These are phyloP conservation scores for Amphipoea oculea DNA, from an alignment of 2,888 invertebrate species.

Conservation along the genomic window DNA sequence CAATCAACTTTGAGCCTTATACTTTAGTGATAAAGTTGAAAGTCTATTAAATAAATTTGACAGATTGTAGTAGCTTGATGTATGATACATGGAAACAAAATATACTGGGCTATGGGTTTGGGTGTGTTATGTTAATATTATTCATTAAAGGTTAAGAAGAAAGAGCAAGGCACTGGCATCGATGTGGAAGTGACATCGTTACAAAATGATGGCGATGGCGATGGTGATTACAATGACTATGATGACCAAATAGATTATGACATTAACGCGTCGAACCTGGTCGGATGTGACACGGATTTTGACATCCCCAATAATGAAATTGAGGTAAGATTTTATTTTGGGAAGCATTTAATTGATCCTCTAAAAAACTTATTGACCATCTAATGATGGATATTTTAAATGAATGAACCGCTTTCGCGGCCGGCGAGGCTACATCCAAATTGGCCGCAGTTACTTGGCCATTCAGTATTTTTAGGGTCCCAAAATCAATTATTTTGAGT, in stretches of 20 bases:
- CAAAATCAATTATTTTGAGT: too few species aligned
- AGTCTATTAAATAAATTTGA: too few species aligned
- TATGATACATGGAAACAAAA: too few species aligned
- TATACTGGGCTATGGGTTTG: too few species aligned
- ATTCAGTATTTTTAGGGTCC: too few species aligned
- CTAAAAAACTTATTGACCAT: not conserved
- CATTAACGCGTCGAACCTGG: not conserved
- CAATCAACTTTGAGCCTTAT: too few species aligned
- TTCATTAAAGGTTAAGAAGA: conserved; percentile 37
- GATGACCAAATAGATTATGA: conserved; percentile 15
- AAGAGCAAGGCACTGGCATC: not conserved
- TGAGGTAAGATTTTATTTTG: conserved; percentile 27
- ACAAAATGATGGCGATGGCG: not conserved
- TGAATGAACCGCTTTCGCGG: not conserved
- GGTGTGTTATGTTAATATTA: too few species aligned
- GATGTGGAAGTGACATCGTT: conserved; percentile 1
- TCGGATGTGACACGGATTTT: conserved; percentile 4
- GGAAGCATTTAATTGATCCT: not conserved
- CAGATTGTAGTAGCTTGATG: too few species aligned
- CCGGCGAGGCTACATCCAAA: too few species aligned
- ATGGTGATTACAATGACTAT: not conserved
- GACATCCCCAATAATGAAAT: conserved; percentile 27
- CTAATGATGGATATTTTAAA: not conserved
- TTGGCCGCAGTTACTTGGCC: too few species aligned
- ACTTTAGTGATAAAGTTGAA: too few species aligned